These are phyloP conservation scores for Euclidia mi DNA, from an alignment of 2,888 invertebrate genomes.

Conservation along the genomic window DNA sequence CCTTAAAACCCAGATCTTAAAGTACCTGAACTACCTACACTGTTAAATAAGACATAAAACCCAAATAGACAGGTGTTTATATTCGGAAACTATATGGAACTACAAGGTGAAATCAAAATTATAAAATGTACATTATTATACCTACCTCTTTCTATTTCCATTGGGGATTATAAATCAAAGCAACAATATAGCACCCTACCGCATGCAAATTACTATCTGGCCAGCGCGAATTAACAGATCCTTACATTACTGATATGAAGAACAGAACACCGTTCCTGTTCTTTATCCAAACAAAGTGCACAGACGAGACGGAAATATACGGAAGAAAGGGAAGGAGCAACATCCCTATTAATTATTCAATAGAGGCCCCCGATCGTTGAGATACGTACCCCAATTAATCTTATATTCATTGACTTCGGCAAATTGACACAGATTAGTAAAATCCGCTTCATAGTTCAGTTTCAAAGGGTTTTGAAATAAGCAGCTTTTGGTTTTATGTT, in stretches of 20 bases:
- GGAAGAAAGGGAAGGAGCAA: conserved; percentile 25
- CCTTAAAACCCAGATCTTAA: too few relatives aligned
- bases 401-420: conserved; percentile 70
- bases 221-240: conserved; percentile 35
- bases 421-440: conserved; percentile 71
- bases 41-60: too few relatives aligned
- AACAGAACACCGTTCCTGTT: conserved; percentile 31
- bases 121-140: too few relatives aligned
- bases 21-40: too few relatives aligned
- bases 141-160: too few relatives aligned
- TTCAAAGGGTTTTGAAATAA: conserved; percentile 37
- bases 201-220: conserved; percentile 18
- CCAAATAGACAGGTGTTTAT: too few relatives aligned
- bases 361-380: conserved; percentile 59
- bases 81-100: too few relatives aligned
- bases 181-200: neutral
- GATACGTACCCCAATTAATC: conserved; percentile 69
- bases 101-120: too few relatives aligned
- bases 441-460: conserved; percentile 54
- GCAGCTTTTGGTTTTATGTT: conserved; percentile 15
- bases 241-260: conserved; percentile 35
- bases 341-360: conserved; percentile 67
- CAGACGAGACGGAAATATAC: conserved; percentile 16
- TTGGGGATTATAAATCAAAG: too few relatives aligned
- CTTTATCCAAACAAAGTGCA: conserved; percentile 45